These are phyloP conservation scores for Myotis davidii DNA, from an alignment of 2,113 vertebrate species.

Conservation along the genomic window DNA sequence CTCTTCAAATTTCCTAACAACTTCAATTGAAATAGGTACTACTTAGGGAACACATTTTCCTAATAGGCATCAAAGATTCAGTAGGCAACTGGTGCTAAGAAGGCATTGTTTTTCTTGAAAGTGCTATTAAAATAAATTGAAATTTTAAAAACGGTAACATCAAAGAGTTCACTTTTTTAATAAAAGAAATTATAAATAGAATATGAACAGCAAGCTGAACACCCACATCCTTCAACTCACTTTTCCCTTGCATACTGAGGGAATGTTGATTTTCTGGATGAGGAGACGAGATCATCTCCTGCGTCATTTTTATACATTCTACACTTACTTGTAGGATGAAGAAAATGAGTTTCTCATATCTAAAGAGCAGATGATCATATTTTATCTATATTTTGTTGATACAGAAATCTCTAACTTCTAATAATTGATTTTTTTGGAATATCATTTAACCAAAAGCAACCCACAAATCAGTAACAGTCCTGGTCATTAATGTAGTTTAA, in stretches of 20 bases:
- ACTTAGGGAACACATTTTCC: conserved; percentile 62
- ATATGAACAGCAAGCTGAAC: conserved; percentile 10
- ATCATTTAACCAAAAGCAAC: not conserved
- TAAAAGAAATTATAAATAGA: conserved; percentile 59
- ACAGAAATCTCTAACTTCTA: not conserved
- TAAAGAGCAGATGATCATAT: not conserved
- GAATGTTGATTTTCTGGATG: not conserved
- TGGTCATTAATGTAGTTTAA: not conserved
- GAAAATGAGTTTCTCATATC: not conserved
- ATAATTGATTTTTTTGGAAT: not conserved
- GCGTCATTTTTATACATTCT: not conserved
- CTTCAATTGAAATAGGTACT: not conserved
- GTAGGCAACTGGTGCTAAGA: not conserved
- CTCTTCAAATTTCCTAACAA: conserved; percentile 30
- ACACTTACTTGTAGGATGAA: not conserved
- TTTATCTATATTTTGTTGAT: not conserved
- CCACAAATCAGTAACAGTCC: not conserved
- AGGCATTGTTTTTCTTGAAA: conserved; percentile 77
- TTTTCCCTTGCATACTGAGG: not conserved
- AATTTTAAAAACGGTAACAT: conserved; percentile 55
- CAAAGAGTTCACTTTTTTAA: conserved; percentile 45
- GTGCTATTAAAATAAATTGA: conserved; percentile 65
- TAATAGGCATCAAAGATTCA: conserved; percentile 65
- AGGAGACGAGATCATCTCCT: not conserved
- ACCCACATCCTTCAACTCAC: not conserved